A percentile compares a stretch with the other conserved stretches of the same genome.
Conservation (phyloP, 2,797 vertebrate species). For the Astyanax mexicanus region DNA sequence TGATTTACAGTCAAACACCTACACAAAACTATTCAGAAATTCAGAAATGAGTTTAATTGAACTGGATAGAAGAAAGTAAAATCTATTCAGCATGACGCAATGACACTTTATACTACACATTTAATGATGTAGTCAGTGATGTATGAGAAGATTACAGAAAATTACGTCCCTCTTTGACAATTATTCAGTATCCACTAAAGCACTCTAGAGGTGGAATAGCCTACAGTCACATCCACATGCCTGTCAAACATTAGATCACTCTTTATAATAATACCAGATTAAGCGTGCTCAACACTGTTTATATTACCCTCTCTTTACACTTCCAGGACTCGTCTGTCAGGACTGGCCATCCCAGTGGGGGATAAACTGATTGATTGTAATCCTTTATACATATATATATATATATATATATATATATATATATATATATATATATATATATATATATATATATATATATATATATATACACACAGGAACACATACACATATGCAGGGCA, state of each 20-base stretch:
- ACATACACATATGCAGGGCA: conserved; percentile 22
- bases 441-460: too few relatives aligned
- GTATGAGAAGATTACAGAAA: background rate
- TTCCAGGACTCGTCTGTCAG: conserved; percentile 29
- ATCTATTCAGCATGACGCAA: too few relatives aligned
- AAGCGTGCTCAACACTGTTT: conserved; percentile 38
- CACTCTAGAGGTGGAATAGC: background rate
- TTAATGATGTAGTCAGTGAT: background rate
- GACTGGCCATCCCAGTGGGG: conserved; percentile 31
- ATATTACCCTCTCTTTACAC: conserved; percentile 37
- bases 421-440: too few relatives aligned
- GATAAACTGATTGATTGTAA: conserved; percentile 39
- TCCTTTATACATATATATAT: too few relatives aligned
- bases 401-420: too few relatives aligned
- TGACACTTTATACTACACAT: background rate
- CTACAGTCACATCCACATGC: background rate
- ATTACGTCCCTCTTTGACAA: conserved; percentile 11
- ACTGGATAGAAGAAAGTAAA: too few relatives aligned
- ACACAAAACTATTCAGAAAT: too few relatives aligned
- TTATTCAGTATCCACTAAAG: conserved; percentile 24
- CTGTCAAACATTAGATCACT: conserved; percentile 31
- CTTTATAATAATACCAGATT: conserved; percentile 41
- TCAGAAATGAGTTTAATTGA: too few relatives aligned
- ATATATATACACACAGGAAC: too few relatives aligned
- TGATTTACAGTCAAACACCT: too few relatives aligned